These are phyloP conservation scores for Meteorus colon DNA, from an alignment of 2,888 invertebrate species.

Conservation along the genomic window DNA sequence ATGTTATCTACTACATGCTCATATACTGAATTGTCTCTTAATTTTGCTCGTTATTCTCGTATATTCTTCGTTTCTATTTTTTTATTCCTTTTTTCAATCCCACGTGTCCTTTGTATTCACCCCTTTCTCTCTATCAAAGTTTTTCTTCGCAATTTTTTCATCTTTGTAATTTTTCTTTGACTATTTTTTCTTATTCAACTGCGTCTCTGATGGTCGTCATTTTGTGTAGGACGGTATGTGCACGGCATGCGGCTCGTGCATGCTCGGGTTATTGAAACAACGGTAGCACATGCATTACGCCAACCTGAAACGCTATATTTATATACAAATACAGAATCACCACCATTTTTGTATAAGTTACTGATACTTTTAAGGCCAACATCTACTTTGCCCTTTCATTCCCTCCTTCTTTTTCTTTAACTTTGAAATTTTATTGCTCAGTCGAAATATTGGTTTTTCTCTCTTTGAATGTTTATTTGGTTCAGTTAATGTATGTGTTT, in stretches of 20 bases:
- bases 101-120: constrained; percentile 4
- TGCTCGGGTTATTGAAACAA: constrained; percentile 35
- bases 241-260: constrained; percentile 2
- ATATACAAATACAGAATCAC: background rate
- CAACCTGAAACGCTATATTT: background rate
- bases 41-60: background rate
- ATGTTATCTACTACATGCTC: no score
- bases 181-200: constrained; percentile 1
- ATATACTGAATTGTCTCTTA: background rate
- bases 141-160: constrained; percentile 14
- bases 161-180: background rate
- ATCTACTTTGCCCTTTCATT: background rate
- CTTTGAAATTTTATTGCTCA: no score
- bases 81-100: constrained; percentile 22
- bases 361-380: background rate
- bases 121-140: constrained; percentile 12
- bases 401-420: no score
- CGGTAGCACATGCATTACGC: constrained; percentile 22
- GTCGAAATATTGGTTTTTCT: background rate
- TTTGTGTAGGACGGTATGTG: background rate
- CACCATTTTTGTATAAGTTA: background rate
- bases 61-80: background rate
- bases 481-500: background rate
- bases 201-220: constrained; percentile 25
- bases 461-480: background rate